Evolutionary conservation across 2,113 vertebrate species (phyloP).

Genomic region (Podilymbus podiceps): DNA sequence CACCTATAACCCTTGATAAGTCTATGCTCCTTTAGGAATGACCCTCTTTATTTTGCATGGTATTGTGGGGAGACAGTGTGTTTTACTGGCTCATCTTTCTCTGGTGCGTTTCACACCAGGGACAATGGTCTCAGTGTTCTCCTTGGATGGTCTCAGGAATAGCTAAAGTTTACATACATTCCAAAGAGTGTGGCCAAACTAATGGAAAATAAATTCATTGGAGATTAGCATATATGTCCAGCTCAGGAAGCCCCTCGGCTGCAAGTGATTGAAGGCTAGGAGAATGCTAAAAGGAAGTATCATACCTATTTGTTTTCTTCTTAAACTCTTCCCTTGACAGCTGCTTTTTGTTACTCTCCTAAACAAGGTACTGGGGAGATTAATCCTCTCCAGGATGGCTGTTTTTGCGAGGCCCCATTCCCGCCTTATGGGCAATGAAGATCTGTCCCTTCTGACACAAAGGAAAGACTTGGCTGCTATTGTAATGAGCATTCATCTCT

Average conservation of each 20-base stretch:
- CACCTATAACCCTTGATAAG: not conserved
- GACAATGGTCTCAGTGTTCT: not conserved
- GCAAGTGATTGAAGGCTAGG: not conserved
- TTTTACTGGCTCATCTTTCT: not conserved
- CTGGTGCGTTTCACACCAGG: not conserved
- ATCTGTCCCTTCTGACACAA: not conserved
- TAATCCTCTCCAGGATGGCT: not conserved
- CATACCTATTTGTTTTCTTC: not conserved
- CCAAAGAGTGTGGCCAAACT: not conserved
- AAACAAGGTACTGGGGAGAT: not conserved
- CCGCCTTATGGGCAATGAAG: not conserved
- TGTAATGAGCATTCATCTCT: constrained; percentile 13
- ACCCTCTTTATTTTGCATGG: not conserved
- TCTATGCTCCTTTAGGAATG: not conserved
- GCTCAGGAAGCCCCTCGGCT: not conserved
- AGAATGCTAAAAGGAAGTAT: not conserved
- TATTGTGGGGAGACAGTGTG: not conserved
- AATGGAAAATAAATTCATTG: not conserved
- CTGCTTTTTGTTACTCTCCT: not conserved
- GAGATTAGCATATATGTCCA: not conserved
- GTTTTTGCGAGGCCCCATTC: not conserved
- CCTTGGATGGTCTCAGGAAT: not conserved
- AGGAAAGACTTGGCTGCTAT: not conserved
- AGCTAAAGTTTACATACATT: not conserved
- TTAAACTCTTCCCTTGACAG: not conserved